Evolutionary conservation across 2,113 vertebrate genomes (phyloP).

Genomic region (Poeciliopsis prolifica): DNA sequence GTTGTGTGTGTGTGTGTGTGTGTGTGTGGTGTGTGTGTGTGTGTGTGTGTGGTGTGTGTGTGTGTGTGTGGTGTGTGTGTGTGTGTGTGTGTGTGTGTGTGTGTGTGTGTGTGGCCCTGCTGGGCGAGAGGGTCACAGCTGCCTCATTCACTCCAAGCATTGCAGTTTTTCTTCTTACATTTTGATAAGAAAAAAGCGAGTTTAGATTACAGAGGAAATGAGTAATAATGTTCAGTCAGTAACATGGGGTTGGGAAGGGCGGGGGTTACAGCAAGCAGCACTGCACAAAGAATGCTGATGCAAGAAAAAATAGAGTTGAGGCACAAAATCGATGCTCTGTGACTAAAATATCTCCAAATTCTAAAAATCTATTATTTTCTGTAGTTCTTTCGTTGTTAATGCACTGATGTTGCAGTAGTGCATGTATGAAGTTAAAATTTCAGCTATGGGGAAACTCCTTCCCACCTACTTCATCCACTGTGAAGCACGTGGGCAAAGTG

Average conservation of each 20-base stretch:
- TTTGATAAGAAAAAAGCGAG: conserved; percentile 65
- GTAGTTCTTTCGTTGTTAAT: conserved; percentile 73
- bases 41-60: too few relatives aligned
- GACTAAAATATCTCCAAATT: conserved; percentile 84
- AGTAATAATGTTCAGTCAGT: conserved; percentile 74
- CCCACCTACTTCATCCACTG: conserved; percentile 42
- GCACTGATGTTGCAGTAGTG: conserved; percentile 71
- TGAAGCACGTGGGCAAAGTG: conserved; percentile 56
- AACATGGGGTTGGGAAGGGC: conserved; percentile 67
- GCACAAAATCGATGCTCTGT: conserved; percentile 81
- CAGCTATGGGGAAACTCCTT: conserved; percentile 54
- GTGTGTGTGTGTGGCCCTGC: conserved; percentile 24
- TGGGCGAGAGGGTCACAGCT: conserved; percentile 50
- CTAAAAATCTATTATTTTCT: conserved; percentile 82
- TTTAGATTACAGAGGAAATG: conserved; percentile 78
- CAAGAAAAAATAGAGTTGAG: conserved; percentile 79
- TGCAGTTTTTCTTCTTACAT: conserved; percentile 48
- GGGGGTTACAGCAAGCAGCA: conserved; percentile 75
- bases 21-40: too few relatives aligned
- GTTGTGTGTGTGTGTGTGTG: conserved; percentile 8
- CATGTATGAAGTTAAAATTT: conserved; percentile 77
- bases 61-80: neutral
- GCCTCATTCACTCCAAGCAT: conserved; percentile 65
- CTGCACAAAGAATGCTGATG: conserved; percentile 73
- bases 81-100: conserved; percentile 7